These are phyloP conservation scores for Bombus impatiens DNA, from an alignment of 1,140 invertebrate species.

Conservation along the genomic window DNA sequence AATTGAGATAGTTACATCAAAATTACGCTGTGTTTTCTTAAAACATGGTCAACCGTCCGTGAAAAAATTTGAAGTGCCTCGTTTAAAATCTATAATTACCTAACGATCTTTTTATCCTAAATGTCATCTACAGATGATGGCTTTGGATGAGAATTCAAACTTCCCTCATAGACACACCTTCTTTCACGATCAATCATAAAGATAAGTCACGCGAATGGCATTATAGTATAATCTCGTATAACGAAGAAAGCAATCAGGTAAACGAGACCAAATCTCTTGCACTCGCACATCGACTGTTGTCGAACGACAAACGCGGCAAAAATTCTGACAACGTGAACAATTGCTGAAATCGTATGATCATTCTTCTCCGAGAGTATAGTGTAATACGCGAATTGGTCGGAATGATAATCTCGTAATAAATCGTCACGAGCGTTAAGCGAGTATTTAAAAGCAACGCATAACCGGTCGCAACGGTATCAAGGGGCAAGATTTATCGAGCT, in stretches of 20 bases:
- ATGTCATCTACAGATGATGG: too few species aligned
- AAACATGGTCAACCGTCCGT: too few species aligned
- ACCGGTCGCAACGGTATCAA: slow-evolving; percentile 34
- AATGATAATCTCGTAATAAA: slow-evolving; percentile 66
- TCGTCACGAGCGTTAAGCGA: slow-evolving; percentile 53
- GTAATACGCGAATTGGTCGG: slow-evolving; percentile 20
- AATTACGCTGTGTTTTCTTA: too few species aligned
- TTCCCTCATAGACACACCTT: too few species aligned
- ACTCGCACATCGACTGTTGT: background rate
- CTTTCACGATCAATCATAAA: too few species aligned
- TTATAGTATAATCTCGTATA: background rate
- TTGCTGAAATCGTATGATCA: slow-evolving; percentile 7
- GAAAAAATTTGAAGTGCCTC: too few species aligned
- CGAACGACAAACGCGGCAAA: background rate
- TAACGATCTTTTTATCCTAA: too few species aligned
- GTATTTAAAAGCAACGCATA: slow-evolving; percentile 59
- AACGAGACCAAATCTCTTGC: too few species aligned
- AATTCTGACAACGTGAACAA: background rate
- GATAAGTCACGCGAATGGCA: too few species aligned
- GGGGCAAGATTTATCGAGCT: slow-evolving; percentile 61
- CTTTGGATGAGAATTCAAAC: too few species aligned
- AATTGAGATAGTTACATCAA: too few species aligned
- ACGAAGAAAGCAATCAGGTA: background rate
- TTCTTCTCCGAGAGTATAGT: background rate
- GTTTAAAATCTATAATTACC: too few species aligned